Percentiles rank a stretch among this genome's conserved stretches.
Evolutionary conservation across 2,113 vertebrate genomes (phyloP).

Genomic region (Lathamus discolor): DNA sequence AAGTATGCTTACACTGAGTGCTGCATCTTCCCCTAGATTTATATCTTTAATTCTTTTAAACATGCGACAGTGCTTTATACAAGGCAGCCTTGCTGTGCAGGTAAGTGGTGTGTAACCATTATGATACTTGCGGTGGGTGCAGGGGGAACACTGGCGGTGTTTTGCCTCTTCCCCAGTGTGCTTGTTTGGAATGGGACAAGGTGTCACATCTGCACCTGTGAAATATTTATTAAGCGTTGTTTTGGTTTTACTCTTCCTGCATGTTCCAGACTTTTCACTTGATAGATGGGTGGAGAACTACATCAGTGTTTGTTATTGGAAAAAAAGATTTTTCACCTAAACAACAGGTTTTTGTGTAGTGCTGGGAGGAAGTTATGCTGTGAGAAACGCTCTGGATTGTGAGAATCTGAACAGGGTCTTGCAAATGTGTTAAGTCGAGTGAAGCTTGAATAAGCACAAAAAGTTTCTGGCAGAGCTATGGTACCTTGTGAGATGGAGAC

Average conservation of each 20-base stretch:
- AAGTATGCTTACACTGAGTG: background rate
- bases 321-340: background rate
- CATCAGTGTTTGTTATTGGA: background rate
- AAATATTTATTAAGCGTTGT: background rate
- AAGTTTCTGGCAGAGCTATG: slow-evolving; percentile 45
- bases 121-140: background rate
- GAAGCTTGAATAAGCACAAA: slow-evolving; percentile 18
- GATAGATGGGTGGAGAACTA: background rate
- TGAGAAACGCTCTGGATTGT: background rate
- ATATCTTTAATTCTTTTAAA: background rate
- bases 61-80: background rate
- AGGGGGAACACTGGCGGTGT: background rate
- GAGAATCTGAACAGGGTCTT: background rate
- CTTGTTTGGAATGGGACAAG: background rate
- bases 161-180: background rate
- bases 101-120: background rate
- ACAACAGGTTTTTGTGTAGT: background rate
- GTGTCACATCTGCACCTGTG: background rate
- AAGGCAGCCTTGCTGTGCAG: background rate
- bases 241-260: background rate
- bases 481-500: slow-evolving; percentile 17
- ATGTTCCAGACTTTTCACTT: background rate
- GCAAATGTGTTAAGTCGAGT: background rate
- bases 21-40: background rate
- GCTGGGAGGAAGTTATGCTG: background rate